Evolutionary conservation across 2,113 vertebrate species (phyloP), one percentile per base, ranked within the genome.

Genomic region (Monarcha castaneiventris): DNA sequence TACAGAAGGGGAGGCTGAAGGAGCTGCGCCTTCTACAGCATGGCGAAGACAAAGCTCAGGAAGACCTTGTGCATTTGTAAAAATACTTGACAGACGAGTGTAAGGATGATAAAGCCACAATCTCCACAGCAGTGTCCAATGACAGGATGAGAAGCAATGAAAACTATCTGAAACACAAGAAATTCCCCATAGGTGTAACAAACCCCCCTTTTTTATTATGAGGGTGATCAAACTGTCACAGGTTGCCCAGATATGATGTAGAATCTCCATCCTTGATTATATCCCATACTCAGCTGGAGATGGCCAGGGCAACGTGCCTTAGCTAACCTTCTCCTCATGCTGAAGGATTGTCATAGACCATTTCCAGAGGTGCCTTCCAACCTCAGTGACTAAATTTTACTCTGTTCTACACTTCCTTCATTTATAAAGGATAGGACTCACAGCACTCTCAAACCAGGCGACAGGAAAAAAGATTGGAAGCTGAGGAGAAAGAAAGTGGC

Each of bases 151-250:
- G 71, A 82, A 59, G 43, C 44, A 74, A 78, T 17, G 9, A 73
- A n/a, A 89, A 51, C 32, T 55, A 64, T 32, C 27, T 35, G 8
- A 58, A 86, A 73, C 12, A 58, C 12, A n/a, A 22, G 32, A 48
- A 86, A 74, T 39, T 78, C 11, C 15, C 32, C 13, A 54, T 4
- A 68, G 39, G 44, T 18, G 3, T 39, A 74, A 78, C 32, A 58
- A 55, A 2, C 2, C 0, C 1, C 7, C 3, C 2, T 41, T 73
- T 62, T 55, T n/a, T 32, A 49, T n/a, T 15, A 18, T 14, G n/a
- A 29, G 8, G 3, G 27, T n/a, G 25, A 61, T 33, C 17, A 76
- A 82, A 77, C 25, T 20, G 10, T 29, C 29, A 72, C 10, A 77
- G 13, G 25, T 67, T 51, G 5, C 30, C 30, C 54, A 37, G 59